Percentiles rank a stretch among this genome's conserved stretches.
These are phyloP conservation scores for Xestobium rufovillosum DNA, from an alignment of 2,888 invertebrate species.

Conservation along the genomic window DNA sequence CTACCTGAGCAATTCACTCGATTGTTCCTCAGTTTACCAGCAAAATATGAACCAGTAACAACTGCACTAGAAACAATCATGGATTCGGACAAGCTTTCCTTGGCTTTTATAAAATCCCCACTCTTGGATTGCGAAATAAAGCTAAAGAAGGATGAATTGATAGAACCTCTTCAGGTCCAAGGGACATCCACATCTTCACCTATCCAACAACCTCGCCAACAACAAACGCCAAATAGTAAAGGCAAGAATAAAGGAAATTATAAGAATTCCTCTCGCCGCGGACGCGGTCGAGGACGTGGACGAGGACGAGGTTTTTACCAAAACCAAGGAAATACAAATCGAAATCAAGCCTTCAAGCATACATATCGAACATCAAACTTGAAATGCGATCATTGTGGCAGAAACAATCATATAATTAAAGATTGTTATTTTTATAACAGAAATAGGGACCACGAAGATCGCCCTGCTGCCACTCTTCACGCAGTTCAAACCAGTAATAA, in stretches of 20 bases:
- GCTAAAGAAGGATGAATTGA: constrained; percentile 14
- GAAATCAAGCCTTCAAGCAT: too few species aligned
- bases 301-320: constrained; percentile 2
- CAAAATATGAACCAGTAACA: constrained; percentile 32
- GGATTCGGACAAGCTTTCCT: constrained; percentile 29
- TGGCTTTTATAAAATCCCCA: constrained; percentile 33
- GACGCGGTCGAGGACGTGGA: constrained; percentile 1
- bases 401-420: constrained; percentile 29
- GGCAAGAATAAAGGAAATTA: too few species aligned
- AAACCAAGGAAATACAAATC: too few species aligned
- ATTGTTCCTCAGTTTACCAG: constrained; percentile 33
- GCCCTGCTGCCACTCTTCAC: constrained; percentile 15
- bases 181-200: too few species aligned
- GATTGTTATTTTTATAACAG: constrained; percentile 28
- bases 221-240: too few species aligned
- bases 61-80: constrained; percentile 37
- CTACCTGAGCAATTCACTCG: constrained; percentile 35
- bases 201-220: too few species aligned
- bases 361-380: too few species aligned
- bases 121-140: constrained; percentile 23
- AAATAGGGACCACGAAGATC: constrained; percentile 16
- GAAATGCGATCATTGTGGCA: constrained; percentile 32
- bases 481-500: too few species aligned
- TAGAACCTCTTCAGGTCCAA: too few species aligned
- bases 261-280: too few species aligned